Base-by-base conservation (phyloP, 2,888 invertebrate genomes). In the Lasioglossum oenotherae region DNA sequence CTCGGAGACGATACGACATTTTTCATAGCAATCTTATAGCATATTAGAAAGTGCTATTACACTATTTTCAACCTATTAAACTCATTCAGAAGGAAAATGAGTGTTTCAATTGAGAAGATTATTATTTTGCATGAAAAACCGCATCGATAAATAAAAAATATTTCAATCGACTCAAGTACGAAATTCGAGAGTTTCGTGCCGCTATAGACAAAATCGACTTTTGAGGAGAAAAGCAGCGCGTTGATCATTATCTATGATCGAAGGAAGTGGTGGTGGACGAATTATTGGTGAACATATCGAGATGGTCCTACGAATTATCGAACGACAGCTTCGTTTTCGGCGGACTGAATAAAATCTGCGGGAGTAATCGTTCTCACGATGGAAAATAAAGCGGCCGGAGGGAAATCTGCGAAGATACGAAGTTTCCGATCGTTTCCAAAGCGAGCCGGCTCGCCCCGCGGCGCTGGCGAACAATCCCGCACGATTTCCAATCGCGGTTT, bases 401-500 rank as follows among this genome's bases (percentile, higher is more conserved):
- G 38, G 53, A 67, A 27, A 53, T 35, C 69, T 41, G 53, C 19
- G 69, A 31, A 74, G 31, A 38, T 53, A 72, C 64, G 41, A 80
- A 44, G 49, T 31, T 38, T 14, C 60, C 2, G 44, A 23, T 72
- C 27, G 41, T 14, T 73, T 27, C 27, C n/a, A 6, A 44, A 31
- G 49, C 23, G 8, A 23, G 10, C 8, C n/a, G n/a, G 4, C 38
- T 14, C 60, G 14, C 69, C 60, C 72, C 74, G 19, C 44, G 19
- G 41, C 80, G 19, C 44, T 16, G 41, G 41, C 71, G n/a, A 74
- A 60, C 57, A 53, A 74, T 72, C 46, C 41, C 41, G 38, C 73
- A 46, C 72, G 41, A 80, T 80, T 80, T 80, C 67, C 78, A 82
- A 78, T 76, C 78, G 69, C 27, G 46, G 69, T 67, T 69, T 46